Conservation (phyloP, 2,888 invertebrate genomes). For the Anoplius nigerrimus region DNA sequence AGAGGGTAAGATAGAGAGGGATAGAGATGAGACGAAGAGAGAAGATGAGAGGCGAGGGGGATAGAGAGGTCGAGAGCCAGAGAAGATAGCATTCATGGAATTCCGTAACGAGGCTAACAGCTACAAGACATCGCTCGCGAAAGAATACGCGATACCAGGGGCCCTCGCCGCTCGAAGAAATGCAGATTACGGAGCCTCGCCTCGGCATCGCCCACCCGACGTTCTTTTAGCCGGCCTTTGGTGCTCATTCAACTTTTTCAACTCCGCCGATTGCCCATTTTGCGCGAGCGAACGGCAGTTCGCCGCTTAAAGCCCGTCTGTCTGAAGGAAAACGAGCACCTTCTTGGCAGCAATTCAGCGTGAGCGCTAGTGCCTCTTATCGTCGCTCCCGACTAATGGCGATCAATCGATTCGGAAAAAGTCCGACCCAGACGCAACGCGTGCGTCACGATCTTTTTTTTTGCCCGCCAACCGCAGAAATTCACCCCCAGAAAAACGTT, state of each 20-base stretch:
- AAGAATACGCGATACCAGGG: slow-evolving; percentile 2
- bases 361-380: too few species aligned
- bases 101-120: slow-evolving; percentile 62
- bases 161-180: background rate
- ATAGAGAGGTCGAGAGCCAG: slow-evolving; percentile 16
- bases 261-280: background rate
- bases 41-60: slow-evolving; percentile 6
- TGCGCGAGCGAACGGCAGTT: too few species aligned
- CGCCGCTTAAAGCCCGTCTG: too few species aligned
- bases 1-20: background rate
- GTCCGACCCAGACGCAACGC: too few species aligned
- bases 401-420: too few species aligned
- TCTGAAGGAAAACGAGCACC: too few species aligned
- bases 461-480: too few species aligned
- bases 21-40: background rate
- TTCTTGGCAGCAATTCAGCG: too few species aligned
- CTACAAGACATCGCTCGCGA: slow-evolving; percentile 1
- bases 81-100: slow-evolving; percentile 64
- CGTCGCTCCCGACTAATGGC: too few species aligned
- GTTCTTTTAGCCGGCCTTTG: too few species aligned
- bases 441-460: too few species aligned
- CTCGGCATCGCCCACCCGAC: background rate
- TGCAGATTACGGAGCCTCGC: slow-evolving; percentile 1
- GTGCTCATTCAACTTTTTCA: background rate
- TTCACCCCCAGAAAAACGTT: too few species aligned